Percentiles rank a stretch among this genome's conserved stretches.
Conservation (phyloP, 2,888 invertebrate species). For the Drosophila kambysellisi region DNA sequence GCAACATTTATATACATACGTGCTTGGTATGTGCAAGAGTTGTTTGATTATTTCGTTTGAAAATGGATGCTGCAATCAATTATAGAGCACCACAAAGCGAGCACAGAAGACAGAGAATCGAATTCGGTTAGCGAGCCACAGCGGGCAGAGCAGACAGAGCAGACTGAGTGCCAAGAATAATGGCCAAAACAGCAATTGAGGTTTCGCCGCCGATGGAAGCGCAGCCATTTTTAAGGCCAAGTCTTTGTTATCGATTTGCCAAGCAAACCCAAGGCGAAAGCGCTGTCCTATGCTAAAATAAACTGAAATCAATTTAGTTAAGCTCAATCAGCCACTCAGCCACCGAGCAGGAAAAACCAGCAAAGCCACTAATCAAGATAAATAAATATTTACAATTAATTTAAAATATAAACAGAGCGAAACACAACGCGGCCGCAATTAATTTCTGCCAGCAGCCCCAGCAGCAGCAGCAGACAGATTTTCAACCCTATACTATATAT, state of each 20-base stretch:
- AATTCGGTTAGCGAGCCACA: slow-evolving; percentile 47
- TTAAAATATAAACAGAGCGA: slow-evolving; percentile 77
- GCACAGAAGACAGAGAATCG: slow-evolving; percentile 27
- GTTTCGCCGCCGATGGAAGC: slow-evolving; percentile 38
- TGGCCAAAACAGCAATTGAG: slow-evolving; percentile 52
- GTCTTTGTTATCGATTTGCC: slow-evolving; percentile 66
- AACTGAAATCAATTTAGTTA: slow-evolving; percentile 79
- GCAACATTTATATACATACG: slow-evolving; percentile 14
- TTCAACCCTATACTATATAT: not conserved
- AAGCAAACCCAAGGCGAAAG: slow-evolving; percentile 27
- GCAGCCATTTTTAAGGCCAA: slow-evolving; percentile 61
- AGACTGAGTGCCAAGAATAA: slow-evolving; percentile 50
- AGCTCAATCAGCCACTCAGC: slow-evolving; percentile 41
- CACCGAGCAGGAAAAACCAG: too few relatives aligned
- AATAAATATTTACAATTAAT: slow-evolving; percentile 82
- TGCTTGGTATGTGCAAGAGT: slow-evolving; percentile 17
- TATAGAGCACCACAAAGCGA: slow-evolving; percentile 56
- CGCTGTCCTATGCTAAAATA: slow-evolving; percentile 67
- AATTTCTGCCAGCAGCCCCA: slow-evolving; percentile 53
- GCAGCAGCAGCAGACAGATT: not conserved
- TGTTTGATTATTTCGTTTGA: slow-evolving; percentile 75
- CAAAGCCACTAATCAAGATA: slow-evolving; percentile 69
- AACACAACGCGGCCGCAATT: slow-evolving; percentile 66
- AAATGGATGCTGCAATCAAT: slow-evolving; percentile 79
- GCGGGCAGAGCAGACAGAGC: slow-evolving; percentile 13